Base-by-base conservation (phyloP, 2,888 invertebrate genomes). In the Tipula confusa region DNA sequence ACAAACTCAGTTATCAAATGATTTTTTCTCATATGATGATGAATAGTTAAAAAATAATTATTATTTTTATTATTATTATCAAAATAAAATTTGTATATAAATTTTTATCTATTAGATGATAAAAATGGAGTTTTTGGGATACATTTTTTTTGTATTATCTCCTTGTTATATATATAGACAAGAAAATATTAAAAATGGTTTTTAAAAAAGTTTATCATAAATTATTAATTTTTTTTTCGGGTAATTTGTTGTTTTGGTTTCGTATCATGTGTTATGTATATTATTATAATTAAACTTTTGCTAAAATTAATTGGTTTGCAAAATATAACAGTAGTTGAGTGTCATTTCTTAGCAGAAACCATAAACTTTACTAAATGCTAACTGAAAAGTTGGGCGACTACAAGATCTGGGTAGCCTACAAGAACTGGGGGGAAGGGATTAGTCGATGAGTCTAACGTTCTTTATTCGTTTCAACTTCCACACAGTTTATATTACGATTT, bases 1-100 rank as follows among this genome's bases (percentile, higher is more conserved):
- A 24, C 64, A 64, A 64, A 64, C 64, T 64, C 64, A 64, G 18
- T 64, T 64, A 64, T 64, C 64, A 64, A 24, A 64, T 24, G 64
- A 64, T 24, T 64, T 64, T 64, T 43, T 64, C 24, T 64, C 64
- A 64, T 24, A 64, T 24, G 64, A 64, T 64, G 64, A 64, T 64
- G 64, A 64, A 64, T 64, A 64, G 64, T 64, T 64, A 64, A 64
- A 64, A 64, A 64, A 64, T 64, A 64, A 64, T 43, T 15, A 43
- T 43, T 43, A 43, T 64, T 64, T 11, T 64, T 64, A 64, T 64
- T 43, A 43, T 64, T 64, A 24, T 64, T 64, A 64, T 64, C 64
- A 64, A 64, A 64, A 64, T 11, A 64, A 64, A 24, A 64, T 64
- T 18, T 64, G 64, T 24, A 64, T 64, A 64, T 24, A 64, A 24